Conservation (phyloP, 2,113 vertebrate species). For the Austrofundulus limnaeus region DNA sequence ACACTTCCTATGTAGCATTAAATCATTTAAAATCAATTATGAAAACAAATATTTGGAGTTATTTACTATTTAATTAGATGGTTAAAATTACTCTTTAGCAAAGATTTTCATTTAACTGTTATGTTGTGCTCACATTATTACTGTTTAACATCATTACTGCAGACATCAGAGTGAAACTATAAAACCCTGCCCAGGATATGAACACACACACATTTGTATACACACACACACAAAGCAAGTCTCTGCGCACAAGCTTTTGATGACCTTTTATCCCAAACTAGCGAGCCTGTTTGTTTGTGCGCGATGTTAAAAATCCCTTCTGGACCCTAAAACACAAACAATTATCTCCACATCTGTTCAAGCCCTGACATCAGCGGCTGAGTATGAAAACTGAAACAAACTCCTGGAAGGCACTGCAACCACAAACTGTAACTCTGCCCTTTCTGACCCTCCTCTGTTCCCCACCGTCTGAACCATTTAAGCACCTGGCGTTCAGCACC, state of each 20-base stretch:
- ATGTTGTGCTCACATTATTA: too few relatives aligned
- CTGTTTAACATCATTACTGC: background rate
- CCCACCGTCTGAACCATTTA: too few relatives aligned
- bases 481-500: background rate
- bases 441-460: background rate
- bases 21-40: slow-evolving; percentile 5
- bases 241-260: slow-evolving; percentile 17
- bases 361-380: slow-evolving; percentile 9
- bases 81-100: too few relatives aligned
- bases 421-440: background rate
- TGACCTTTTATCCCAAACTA: slow-evolving; percentile 65
- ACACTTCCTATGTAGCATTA: slow-evolving; percentile 15
- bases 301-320: slow-evolving; percentile 32
- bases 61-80: too few relatives aligned
- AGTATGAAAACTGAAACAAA: slow-evolving; percentile 42
- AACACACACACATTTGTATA: slow-evolving; percentile 5
- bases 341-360: slow-evolving; percentile 53
- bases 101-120: too few relatives aligned
- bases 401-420: slow-evolving; percentile 3
- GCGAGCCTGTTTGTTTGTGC: background rate
- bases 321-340: slow-evolving; percentile 20
- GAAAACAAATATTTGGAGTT: background rate
- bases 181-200: slow-evolving; percentile 20
- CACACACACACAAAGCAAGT: slow-evolving; percentile 10
- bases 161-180: slow-evolving; percentile 1